Evolutionary conservation across 92 coral and sea anemone genomes (phyloP).

Genomic region (Metridium senile): DNA sequence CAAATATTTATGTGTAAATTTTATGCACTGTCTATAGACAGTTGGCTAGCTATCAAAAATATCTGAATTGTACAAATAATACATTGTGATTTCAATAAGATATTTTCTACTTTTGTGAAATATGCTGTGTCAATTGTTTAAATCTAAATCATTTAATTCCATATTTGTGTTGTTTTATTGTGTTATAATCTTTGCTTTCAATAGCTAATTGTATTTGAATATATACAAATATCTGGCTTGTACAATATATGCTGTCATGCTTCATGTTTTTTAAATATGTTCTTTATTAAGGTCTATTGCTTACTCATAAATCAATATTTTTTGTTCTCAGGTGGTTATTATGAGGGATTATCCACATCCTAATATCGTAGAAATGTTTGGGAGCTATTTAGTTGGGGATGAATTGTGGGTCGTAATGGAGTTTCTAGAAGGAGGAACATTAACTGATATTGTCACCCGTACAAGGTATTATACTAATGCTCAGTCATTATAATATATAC

Average conservation of each 20-base stretch:
- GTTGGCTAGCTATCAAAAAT: too few species aligned
- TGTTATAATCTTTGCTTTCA: neutral
- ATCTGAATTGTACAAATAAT: too few species aligned
- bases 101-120: neutral
- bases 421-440: constrained; percentile 94
- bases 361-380: constrained; percentile 96
- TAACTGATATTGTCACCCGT: constrained; percentile 95
- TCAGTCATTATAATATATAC: too few species aligned
- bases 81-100: too few species aligned
- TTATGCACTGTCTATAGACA: too few species aligned
- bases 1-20: too few species aligned
- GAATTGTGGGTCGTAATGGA: constrained; percentile 99
- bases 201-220: neutral
- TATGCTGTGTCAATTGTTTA: neutral
- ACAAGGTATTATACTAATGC: constrained; percentile 54
- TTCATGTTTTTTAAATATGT: neutral
- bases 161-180: neutral
- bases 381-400: constrained; percentile 92
- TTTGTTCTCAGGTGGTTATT: constrained; percentile 78
- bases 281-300: neutral
- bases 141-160: neutral
- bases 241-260: neutral
- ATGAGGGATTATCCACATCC: constrained; percentile 99
- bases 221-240: neutral
- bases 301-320: neutral